phyloP scores from a whole-genome alignment of 2,888 invertebrate genomes.

The Clitarchus hookeri region DNA sequence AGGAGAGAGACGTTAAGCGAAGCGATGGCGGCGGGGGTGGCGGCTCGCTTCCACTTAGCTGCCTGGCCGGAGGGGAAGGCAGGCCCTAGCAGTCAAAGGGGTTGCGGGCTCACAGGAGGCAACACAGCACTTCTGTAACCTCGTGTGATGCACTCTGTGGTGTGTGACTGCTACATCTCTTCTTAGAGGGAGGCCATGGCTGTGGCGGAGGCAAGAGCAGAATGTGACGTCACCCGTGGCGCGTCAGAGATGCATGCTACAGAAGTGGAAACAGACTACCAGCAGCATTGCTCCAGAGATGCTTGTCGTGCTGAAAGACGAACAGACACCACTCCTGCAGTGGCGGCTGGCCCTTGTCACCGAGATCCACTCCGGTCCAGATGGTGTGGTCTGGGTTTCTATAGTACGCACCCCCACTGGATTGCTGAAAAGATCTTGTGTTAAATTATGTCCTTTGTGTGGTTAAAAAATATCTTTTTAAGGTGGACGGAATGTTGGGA shows the following conservation, averaged over 20 bases:
- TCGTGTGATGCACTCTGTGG: too few relatives aligned
- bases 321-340: constrained; percentile 45
- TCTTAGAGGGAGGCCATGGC: too few relatives aligned
- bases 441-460: not conserved
- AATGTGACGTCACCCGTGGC: too few relatives aligned
- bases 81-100: too few relatives aligned
- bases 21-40: too few relatives aligned
- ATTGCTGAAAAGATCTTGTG: not conserved
- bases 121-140: too few relatives aligned
- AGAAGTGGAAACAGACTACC: constrained; percentile 42
- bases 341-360: constrained; percentile 47
- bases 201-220: too few relatives aligned
- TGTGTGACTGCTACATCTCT: too few relatives aligned
- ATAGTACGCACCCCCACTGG: constrained; percentile 44
- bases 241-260: constrained; percentile 27
- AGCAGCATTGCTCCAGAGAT: constrained; percentile 44
- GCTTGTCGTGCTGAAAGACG: constrained; percentile 49
- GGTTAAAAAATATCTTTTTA: not conserved
- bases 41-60: too few relatives aligned
- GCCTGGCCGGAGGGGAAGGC: too few relatives aligned
- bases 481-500: not conserved
- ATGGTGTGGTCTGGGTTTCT: constrained; percentile 46
- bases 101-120: too few relatives aligned
- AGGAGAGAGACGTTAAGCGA: too few relatives aligned
- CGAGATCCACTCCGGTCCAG: constrained; percentile 46